phyloP scores from a whole-genome alignment of 2,113 vertebrate species.

The Canis aureus region DNA sequence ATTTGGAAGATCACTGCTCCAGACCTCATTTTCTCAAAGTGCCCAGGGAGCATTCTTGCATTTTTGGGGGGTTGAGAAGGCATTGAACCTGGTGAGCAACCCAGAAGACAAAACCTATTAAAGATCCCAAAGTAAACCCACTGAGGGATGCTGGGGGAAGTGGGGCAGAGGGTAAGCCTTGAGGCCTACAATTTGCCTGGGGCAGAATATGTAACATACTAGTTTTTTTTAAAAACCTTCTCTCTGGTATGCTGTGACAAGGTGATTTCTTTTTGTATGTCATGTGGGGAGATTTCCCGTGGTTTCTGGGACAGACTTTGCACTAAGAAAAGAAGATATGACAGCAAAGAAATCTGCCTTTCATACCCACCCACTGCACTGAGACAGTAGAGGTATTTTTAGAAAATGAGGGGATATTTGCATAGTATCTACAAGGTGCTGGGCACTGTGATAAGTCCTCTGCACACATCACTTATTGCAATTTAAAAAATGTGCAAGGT shows the following conservation, averaged over 20 bases:
- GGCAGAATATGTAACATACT: background rate
- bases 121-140: background rate
- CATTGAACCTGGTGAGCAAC: background rate
- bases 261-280: background rate
- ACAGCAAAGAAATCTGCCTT: background rate
- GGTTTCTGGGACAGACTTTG: constrained; percentile 4
- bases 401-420: background rate
- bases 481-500: background rate
- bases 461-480: background rate
- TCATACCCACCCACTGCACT: background rate
- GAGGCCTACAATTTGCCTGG: background rate
- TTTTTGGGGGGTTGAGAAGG: background rate
- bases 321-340: background rate
- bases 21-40: background rate
- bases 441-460: background rate
- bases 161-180: background rate
- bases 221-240: background rate
- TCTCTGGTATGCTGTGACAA: background rate
- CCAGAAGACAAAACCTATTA: background rate
- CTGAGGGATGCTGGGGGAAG: background rate
- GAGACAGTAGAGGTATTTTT: background rate
- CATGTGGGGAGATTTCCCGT: background rate
- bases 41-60: background rate
- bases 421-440: background rate
- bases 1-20: background rate